Conservation (phyloP, 2,888 invertebrate species). For the Embidobia sp. region DNA sequence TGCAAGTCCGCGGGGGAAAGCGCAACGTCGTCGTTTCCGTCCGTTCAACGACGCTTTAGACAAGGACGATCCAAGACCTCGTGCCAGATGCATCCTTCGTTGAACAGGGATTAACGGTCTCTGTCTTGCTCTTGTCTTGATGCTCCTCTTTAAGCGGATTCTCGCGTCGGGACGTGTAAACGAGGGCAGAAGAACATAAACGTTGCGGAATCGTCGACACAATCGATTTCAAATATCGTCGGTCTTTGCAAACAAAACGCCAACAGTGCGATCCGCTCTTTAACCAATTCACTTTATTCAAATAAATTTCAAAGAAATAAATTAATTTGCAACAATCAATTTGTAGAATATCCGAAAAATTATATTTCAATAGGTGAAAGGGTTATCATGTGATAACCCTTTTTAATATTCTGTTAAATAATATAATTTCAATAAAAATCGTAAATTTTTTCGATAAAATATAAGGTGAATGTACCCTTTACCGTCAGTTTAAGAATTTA, state of each 20-base stretch:
- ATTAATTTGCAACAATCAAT: no score
- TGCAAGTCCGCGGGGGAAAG: conserved; percentile 71
- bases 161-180: conserved; percentile 64
- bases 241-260: background rate
- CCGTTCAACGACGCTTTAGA: conserved; percentile 68
- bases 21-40: conserved; percentile 73
- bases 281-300: no score
- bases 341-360: no score
- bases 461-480: no score
- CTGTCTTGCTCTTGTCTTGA: conserved; percentile 52
- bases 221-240: conserved; percentile 50
- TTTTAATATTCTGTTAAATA: no score
- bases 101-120: conserved; percentile 73
- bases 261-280: no score
- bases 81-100: conserved; percentile 80
- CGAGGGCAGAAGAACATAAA: conserved; percentile 51
- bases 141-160: conserved; percentile 62
- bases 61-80: conserved; percentile 79
- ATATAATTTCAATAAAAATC: no score
- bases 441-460: no score
- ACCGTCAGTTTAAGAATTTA: no score
- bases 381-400: no score
- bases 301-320: no score
- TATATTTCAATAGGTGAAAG: no score
- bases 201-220: conserved; percentile 53